These are phyloP conservation scores for Baryphthengus martii DNA, from an alignment of 2,113 vertebrate genomes.

Conservation along the genomic window DNA sequence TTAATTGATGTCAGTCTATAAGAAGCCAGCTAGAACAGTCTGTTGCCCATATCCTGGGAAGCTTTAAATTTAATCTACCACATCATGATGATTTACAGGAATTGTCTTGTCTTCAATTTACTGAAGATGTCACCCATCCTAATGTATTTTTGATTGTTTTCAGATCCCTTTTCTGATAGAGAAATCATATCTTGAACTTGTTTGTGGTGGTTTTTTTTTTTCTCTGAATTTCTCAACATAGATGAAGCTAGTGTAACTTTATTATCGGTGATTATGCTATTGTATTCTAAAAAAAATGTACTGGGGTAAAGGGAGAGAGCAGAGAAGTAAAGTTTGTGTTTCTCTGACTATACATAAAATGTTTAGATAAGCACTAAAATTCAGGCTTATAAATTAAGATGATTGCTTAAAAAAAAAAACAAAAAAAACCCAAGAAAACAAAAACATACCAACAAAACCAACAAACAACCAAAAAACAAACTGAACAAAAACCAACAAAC, in stretches of 20 bases:
- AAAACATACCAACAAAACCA: too few species aligned
- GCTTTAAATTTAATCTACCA: slow-evolving; percentile 43
- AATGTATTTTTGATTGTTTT: slow-evolving; percentile 18
- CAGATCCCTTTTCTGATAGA: background rate
- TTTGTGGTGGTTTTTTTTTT: background rate
- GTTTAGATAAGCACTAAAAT: background rate
- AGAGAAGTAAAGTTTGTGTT: background rate
- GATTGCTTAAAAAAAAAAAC: background rate
- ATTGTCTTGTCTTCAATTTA: slow-evolving; percentile 39
- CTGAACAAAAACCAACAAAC: too few species aligned
- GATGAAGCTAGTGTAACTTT: background rate
- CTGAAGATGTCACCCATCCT: background rate
- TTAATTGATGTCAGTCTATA: background rate
- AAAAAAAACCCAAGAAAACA: too few species aligned
- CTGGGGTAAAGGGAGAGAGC: background rate
- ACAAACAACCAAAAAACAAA: too few species aligned
- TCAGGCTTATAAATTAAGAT: background rate
- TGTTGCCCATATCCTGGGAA: background rate
- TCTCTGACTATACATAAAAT: background rate
- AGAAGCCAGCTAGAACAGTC: background rate
- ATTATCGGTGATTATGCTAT: background rate
- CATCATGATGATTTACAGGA: slow-evolving; percentile 41
- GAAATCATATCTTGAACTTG: background rate
- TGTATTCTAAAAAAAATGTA: background rate
- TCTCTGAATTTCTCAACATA: background rate